Conservation (phyloP, 2,888 invertebrate species). For the Cheilosia impressa region DNA sequence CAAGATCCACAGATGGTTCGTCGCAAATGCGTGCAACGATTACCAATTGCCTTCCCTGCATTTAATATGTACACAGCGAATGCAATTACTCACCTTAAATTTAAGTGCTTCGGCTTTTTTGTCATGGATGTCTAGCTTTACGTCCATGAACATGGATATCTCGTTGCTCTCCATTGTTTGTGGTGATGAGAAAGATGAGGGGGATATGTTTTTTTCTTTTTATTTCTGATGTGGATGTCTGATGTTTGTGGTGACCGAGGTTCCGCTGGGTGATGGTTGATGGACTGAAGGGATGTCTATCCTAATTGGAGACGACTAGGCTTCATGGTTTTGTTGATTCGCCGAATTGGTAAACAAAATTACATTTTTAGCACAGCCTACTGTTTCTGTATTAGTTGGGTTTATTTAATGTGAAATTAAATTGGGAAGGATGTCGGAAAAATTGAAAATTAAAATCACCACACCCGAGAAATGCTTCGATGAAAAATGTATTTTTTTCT, state of each 20-base stretch:
- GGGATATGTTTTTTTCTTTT: background rate
- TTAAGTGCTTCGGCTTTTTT: slow-evolving; percentile 81
- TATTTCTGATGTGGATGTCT: background rate
- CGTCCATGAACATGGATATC: slow-evolving; percentile 82
- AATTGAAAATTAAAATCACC: slow-evolving; percentile 63
- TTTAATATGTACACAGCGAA: background rate
- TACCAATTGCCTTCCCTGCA: slow-evolving; percentile 28
- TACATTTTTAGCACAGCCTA: background rate
- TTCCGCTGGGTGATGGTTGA: background rate
- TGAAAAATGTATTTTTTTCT: slow-evolving; percentile 38
- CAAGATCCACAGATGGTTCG: slow-evolving; percentile 48
- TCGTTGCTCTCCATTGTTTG: slow-evolving; percentile 82
- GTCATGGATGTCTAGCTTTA: slow-evolving; percentile 82
- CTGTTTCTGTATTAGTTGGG: background rate
- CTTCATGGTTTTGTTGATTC: slow-evolving; percentile 5
- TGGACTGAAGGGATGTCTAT: slow-evolving; percentile 10
- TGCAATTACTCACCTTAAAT: slow-evolving; percentile 78
- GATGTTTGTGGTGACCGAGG: background rate
- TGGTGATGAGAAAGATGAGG: background rate
- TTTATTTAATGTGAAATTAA: slow-evolving; percentile 33
- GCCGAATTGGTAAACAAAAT: background rate
- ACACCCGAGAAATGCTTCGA: slow-evolving; percentile 63
- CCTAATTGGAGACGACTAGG: background rate
- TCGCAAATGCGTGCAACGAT: slow-evolving; percentile 34
- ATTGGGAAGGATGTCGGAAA: slow-evolving; percentile 26